Conservation (phyloP, 1,140 invertebrate species). For the Dreissena polymorpha region DNA sequence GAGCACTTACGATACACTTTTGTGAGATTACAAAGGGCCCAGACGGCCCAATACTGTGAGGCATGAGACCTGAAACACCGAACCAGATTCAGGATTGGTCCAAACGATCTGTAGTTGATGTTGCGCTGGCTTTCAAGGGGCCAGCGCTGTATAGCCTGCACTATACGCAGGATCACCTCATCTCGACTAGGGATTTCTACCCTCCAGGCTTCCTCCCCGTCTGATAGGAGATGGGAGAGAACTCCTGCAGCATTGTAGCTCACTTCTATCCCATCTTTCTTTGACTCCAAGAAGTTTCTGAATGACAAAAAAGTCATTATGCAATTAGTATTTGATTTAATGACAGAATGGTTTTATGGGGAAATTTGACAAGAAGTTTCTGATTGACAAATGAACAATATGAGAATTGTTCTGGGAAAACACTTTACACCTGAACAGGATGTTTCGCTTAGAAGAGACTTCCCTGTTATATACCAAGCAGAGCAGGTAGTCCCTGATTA, state of each 20-base stretch:
- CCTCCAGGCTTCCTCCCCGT: slow-evolving; percentile 92
- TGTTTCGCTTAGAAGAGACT: no score
- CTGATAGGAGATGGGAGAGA: slow-evolving; percentile 95
- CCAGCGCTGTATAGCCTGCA: slow-evolving; percentile 91
- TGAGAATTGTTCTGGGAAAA: no score
- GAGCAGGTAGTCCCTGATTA: no score
- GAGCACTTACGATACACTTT: slow-evolving; percentile 91
- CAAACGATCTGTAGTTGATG: slow-evolving; percentile 97
- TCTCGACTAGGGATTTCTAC: slow-evolving; percentile 86
- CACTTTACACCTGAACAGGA: no score
- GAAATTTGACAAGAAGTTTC: no score
- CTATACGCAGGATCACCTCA: slow-evolving; percentile 88
- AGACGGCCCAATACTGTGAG: slow-evolving; percentile 98
- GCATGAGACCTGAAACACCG: slow-evolving; percentile 91
- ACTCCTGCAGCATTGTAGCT: slow-evolving; percentile 99
- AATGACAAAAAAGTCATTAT: slow-evolving; percentile 36
- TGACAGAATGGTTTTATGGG: no score
- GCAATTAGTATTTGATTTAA: no score
- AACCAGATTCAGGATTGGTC: slow-evolving; percentile 92
- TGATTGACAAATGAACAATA: no score
- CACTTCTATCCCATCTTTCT: slow-evolving; percentile 97
- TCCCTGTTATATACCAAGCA: no score
- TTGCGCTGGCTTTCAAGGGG: slow-evolving; percentile 92
- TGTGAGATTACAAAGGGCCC: slow-evolving; percentile 98
- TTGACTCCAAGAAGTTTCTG: slow-evolving; percentile 89